These are phyloP conservation scores for Strigamia transsilvanica DNA, from an alignment of 2,888 invertebrate species.

Conservation along the genomic window DNA sequence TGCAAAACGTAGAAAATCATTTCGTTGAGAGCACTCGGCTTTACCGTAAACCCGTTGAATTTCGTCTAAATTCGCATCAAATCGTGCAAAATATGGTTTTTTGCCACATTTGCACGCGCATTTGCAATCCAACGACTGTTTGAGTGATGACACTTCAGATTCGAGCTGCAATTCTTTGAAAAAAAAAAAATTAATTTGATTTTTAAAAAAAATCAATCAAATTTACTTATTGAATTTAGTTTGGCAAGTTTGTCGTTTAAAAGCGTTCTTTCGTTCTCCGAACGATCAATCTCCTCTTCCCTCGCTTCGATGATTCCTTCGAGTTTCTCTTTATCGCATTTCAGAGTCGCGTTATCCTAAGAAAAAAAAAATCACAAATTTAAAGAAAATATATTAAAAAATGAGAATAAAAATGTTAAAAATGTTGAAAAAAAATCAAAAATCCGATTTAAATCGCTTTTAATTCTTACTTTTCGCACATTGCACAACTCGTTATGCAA, in stretches of 20 bases:
- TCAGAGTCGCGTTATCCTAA: constrained; percentile 5
- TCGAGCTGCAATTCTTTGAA: not conserved
- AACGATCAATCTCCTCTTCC: constrained; percentile 22
- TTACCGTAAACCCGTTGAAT: constrained; percentile 11
- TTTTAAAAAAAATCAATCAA: not conserved
- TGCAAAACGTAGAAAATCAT: not conserved
- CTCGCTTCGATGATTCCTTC: not conserved
- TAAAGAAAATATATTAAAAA: not conserved
- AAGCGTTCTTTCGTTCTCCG: constrained; percentile 31
- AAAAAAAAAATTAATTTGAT: constrained; percentile 5
- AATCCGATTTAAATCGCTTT: not conserved
- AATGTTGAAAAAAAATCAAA: not conserved
- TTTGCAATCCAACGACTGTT: not conserved
- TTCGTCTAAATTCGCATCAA: constrained; percentile 32
- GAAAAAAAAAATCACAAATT: not conserved
- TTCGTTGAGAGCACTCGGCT: not conserved
- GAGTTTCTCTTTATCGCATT: not conserved
- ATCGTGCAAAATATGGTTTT: constrained; percentile 13
- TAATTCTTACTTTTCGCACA: constrained; percentile 10
- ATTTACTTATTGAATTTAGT: constrained; percentile 4
- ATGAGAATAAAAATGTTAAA: not conserved
- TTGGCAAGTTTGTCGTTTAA: constrained; percentile 23
- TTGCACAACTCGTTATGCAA: constrained; percentile 18
- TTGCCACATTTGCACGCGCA: constrained; percentile 17
- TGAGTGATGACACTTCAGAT: not conserved